Conservation (phyloP, 2,113 vertebrate genomes). For the Rattus norvegicus region DNA sequence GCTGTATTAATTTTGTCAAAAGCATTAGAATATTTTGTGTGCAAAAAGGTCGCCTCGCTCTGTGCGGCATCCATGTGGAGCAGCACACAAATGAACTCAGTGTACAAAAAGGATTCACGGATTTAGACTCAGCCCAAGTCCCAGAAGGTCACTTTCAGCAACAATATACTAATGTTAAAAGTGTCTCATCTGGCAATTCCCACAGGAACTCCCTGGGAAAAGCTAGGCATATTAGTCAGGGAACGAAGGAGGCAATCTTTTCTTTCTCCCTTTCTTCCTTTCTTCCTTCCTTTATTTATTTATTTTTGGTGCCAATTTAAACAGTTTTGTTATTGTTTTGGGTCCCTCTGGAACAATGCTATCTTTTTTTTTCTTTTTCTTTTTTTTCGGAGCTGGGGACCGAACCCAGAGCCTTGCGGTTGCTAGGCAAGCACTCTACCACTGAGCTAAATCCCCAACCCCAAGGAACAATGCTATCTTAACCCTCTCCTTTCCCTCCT, state of each 20-base stretch:
- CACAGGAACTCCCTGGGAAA: not conserved
- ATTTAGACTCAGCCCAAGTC: not conserved
- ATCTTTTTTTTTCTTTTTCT: too few relatives aligned
- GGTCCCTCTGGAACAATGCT: too few relatives aligned
- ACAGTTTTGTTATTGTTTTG: too few relatives aligned
- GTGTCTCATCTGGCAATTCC: not conserved
- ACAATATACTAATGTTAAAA: not conserved
- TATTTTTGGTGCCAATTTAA: too few relatives aligned
- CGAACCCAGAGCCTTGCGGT: too few relatives aligned
- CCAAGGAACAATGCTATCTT: not conserved
- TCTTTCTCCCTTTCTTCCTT: too few relatives aligned
- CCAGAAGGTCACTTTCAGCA: not conserved
- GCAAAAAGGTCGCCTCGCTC: not conserved
- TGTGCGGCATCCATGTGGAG: not conserved
- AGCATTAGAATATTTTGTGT: not conserved
- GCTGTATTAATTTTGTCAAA: not conserved
- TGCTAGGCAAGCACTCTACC: too few relatives aligned
- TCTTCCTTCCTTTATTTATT: too few relatives aligned
- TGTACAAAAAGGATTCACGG: not conserved
- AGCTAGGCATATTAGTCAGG: not conserved
- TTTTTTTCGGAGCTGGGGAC: too few relatives aligned
- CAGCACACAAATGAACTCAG: not conserved
- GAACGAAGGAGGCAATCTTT: not conserved
- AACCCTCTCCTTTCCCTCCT: not conserved
- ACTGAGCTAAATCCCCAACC: too few relatives aligned